Conservation (phyloP, 2,888 invertebrate species). For the Tenodera sinensis region DNA sequence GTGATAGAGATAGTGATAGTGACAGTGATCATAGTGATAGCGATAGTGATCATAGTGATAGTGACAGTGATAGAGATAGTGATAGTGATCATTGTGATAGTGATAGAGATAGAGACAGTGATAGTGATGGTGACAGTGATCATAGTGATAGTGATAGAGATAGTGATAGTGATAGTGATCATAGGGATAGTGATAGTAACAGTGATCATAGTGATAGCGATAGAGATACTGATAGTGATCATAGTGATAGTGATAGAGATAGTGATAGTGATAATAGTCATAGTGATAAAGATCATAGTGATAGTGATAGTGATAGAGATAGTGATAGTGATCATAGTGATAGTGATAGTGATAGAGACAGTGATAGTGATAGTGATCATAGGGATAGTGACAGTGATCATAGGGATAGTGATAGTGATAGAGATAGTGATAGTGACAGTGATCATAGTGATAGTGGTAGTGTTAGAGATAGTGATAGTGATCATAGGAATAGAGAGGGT, state of each 20-base stretch:
- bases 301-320: neutral
- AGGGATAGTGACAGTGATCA: slow-evolving; percentile 7
- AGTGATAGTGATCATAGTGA: slow-evolving; percentile 1
- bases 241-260: no score
- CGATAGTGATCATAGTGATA: no score
- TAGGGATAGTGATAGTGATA: slow-evolving; percentile 11
- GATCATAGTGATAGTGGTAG: slow-evolving; percentile 8
- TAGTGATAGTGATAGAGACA: slow-evolving; percentile 7
- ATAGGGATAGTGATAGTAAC: no score
- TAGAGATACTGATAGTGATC: no score
- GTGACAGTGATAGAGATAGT: no score
- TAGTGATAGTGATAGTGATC: neutral
- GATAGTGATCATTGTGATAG: neutral
- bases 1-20: no score
- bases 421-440: slow-evolving; percentile 8
- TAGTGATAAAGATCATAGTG: no score
- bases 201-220: no score
- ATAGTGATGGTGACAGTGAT: neutral
- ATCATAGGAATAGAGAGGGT: slow-evolving; percentile 10
- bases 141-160: neutral
- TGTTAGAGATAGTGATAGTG: no score
- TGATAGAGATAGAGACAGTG: no score
- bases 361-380: slow-evolving; percentile 2
- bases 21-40: no score
- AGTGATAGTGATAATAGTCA: neutral